These are phyloP conservation scores for Sceliomorpha sp. DNA, from an alignment of 2,888 invertebrate genomes.

Conservation along the genomic window DNA sequence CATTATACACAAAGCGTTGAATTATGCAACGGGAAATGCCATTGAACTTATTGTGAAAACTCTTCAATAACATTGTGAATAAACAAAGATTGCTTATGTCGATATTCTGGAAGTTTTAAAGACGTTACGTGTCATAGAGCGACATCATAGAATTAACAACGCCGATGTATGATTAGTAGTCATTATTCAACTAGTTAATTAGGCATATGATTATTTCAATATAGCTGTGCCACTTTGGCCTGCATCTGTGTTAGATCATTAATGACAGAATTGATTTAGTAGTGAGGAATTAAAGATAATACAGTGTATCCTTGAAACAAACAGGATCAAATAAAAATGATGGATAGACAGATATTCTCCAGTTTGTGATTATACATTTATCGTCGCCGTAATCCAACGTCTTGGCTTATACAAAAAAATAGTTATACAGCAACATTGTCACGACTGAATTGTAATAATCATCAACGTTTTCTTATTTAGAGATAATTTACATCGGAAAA, in stretches of 20 bases:
- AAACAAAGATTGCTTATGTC: slow-evolving; percentile 19
- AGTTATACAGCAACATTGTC: no score
- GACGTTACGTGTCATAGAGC: slow-evolving; percentile 5
- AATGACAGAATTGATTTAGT: slow-evolving; percentile 50
- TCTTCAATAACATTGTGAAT: slow-evolving; percentile 11
- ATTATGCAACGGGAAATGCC: no score
- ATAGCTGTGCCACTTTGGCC: no score
- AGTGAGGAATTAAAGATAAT: slow-evolving; percentile 49
- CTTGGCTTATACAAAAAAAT: no score
- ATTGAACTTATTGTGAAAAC: slow-evolving; percentile 37
- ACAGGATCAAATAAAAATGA: slow-evolving; percentile 51
- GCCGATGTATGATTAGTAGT: slow-evolving; percentile 23
- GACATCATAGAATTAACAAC: no score
- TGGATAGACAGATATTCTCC: slow-evolving; percentile 41
- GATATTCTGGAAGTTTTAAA: slow-evolving; percentile 30
- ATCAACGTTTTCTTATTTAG: neutral
- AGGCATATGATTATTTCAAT: slow-evolving; percentile 34
- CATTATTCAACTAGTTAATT: slow-evolving; percentile 16
- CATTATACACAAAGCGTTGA: no score
- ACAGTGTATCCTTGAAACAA: slow-evolving; percentile 50
- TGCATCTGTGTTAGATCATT: slow-evolving; percentile 38
- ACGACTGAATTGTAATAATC: neutral
- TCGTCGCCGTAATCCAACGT: slow-evolving; percentile 27
- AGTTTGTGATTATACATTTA: slow-evolving; percentile 33
- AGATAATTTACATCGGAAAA: no score